These are phyloP conservation scores for Remorina albescens DNA, from an alignment of 2,797 vertebrate species.

Conservation along the genomic window DNA sequence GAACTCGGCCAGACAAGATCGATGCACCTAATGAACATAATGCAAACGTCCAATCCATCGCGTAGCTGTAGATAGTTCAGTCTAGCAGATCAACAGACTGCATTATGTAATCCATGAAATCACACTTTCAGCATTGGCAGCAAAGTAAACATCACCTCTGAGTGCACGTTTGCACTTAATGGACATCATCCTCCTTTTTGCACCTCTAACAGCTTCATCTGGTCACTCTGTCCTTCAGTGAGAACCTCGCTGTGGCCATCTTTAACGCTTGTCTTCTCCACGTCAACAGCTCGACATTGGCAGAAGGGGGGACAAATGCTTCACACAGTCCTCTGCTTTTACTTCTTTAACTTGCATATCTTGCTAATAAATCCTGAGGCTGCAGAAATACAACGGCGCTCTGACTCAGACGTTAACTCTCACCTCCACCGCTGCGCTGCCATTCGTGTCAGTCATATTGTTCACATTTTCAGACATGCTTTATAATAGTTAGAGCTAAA, in stretches of 20 bases:
- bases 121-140: too few relatives aligned
- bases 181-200: too few relatives aligned
- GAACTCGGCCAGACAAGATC: background rate
- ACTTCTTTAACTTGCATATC: background rate
- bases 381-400: too few relatives aligned
- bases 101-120: too few relatives aligned
- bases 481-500: constrained; percentile 14
- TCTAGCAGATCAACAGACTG: too few relatives aligned
- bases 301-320: background rate
- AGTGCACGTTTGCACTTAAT: too few relatives aligned
- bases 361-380: background rate
- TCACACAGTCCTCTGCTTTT: background rate
- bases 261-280: background rate
- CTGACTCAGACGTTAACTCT: background rate
- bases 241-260: constrained; percentile 8
- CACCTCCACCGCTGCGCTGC: background rate
- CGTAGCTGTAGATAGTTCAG: background rate
- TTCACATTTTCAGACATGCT: constrained; percentile 4
- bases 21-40: background rate
- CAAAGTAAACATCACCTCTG: too few relatives aligned
- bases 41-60: background rate
- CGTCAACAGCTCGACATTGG: background rate
- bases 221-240: constrained; percentile 11
- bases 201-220: background rate
- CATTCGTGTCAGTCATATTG: background rate